Conservation (phyloP, 2,888 invertebrate genomes). For the Bellardia pandia region DNA sequence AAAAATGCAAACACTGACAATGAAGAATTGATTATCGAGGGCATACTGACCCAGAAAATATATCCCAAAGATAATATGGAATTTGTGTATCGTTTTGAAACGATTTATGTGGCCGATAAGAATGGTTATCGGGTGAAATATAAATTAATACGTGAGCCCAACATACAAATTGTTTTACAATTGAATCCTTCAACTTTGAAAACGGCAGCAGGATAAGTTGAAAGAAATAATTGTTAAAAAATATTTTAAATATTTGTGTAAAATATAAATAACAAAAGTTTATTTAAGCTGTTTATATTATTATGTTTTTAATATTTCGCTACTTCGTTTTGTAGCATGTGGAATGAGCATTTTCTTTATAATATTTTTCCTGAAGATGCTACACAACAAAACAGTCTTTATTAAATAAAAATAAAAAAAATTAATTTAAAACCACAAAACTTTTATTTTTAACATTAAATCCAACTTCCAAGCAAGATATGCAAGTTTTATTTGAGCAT, state of each 20-base stretch:
- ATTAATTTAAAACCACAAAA: no score
- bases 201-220: not conserved
- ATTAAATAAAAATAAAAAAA: no score
- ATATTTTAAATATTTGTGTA: not conserved
- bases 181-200: constrained; percentile 32
- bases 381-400: no score
- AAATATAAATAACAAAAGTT: not conserved
- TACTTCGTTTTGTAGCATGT: no score
- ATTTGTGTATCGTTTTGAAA: constrained; percentile 63
- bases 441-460: no score
- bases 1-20: constrained; percentile 48
- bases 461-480: not conserved
- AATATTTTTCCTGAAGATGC: no score
- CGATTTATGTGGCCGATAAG: constrained; percentile 76
- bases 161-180: no score
- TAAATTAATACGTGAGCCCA: constrained; percentile 57
- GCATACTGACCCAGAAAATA: constrained; percentile 70
- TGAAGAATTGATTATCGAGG: constrained; percentile 76
- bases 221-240: not conserved
- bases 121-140: constrained; percentile 77
- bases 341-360: no score
- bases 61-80: not conserved
- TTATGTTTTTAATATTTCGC: no score
- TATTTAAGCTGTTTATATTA: no score
- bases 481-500: not conserved